A percentile compares a stretch with the other conserved stretches of the same genome.
Conservation (phyloP, 92 coral and sea anemone species). For the Montipora capitata region DNA sequence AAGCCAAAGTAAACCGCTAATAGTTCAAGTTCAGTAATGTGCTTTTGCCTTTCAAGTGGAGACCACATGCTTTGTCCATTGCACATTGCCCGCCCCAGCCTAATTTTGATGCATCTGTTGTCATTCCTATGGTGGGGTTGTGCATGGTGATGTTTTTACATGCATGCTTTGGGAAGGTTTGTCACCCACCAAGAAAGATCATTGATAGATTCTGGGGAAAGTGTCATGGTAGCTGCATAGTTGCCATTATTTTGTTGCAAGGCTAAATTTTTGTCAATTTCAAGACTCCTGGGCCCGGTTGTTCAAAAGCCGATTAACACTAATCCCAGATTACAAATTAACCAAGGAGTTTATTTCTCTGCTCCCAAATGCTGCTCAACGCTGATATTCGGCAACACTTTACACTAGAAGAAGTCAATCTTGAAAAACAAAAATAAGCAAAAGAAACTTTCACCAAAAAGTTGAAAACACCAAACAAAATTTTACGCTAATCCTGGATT, state of each 20-base stretch:
- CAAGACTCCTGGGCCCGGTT: too few relatives aligned
- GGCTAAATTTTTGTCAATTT: conserved; percentile 42
- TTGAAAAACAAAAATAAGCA: too few relatives aligned
- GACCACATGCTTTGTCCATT: conserved; percentile 46
- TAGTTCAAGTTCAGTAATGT: conserved; percentile 13
- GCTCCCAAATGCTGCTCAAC: too few relatives aligned
- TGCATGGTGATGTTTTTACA: conserved; percentile 22
- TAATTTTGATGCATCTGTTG: conserved; percentile 63
- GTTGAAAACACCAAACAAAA: too few relatives aligned
- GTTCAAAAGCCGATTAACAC: too few relatives aligned
- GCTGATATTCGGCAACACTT: too few relatives aligned
- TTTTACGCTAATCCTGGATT: too few relatives aligned
- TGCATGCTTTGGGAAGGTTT: conserved; percentile 34
- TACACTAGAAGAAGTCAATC: too few relatives aligned
- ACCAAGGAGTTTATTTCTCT: too few relatives aligned
- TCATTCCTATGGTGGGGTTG: conserved; percentile 30
- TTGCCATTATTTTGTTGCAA: conserved; percentile 54
- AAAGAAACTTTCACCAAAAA: too few relatives aligned
- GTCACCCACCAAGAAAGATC: conserved; percentile 64
- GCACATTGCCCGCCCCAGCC: conserved; percentile 72
- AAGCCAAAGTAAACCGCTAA: neutral
- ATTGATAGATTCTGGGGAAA: conserved; percentile 25
- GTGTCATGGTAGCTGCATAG: conserved; percentile 52
- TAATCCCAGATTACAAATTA: too few relatives aligned
- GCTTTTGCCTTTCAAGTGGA: conserved; percentile 1